Evolutionary conservation across 2,113 vertebrate species (phyloP).

Genomic region (Sclerurus mexicanus): DNA sequence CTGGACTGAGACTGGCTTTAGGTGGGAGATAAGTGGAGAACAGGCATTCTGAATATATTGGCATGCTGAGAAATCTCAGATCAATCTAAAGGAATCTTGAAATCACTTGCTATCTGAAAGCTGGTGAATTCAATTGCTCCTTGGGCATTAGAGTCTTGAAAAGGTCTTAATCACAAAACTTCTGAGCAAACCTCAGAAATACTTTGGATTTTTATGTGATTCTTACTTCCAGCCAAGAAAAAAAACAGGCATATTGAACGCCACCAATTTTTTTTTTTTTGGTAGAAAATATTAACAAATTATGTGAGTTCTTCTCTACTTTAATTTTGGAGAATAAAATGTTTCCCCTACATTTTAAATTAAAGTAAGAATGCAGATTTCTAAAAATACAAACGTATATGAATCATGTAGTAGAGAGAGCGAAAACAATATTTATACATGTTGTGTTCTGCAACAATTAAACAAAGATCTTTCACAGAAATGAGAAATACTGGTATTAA

Average conservation of each 20-base stretch:
- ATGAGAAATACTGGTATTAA: background rate
- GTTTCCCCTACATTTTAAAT: background rate
- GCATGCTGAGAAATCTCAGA: background rate
- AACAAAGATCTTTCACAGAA: background rate
- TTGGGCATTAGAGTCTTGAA: background rate
- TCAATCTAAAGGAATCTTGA: background rate
- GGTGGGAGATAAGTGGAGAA: background rate
- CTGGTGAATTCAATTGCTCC: background rate
- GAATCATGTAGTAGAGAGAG: background rate
- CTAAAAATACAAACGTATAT: background rate
- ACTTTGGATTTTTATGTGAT: background rate
- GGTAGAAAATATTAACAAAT: background rate
- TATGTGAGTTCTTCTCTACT: background rate
- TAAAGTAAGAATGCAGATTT: background rate
- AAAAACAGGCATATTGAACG: background rate
- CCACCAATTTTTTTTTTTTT: background rate
- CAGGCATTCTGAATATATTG: background rate
- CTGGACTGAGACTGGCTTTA: background rate
- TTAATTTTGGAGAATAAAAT: background rate
- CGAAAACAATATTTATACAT: background rate
- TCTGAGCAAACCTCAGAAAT: background rate
- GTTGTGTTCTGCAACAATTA: background rate
- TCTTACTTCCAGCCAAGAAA: background rate
- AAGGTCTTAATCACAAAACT: background rate
- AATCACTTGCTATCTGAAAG: background rate